Base-by-base conservation (phyloP, 2,113 vertebrate genomes). In the Gymnogyps californianus region DNA sequence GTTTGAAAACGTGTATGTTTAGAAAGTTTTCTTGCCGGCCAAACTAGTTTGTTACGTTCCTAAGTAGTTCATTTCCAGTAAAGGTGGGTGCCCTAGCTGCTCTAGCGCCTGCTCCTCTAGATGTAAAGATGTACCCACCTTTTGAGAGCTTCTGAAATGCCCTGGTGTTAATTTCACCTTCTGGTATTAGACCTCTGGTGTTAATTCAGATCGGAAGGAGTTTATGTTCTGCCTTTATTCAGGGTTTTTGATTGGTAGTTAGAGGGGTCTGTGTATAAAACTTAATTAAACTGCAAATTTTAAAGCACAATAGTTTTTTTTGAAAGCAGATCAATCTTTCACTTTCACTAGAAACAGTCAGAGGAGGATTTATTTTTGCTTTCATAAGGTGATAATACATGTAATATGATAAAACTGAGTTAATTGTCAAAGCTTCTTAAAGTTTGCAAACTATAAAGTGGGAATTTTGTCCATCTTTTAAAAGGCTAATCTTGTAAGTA, bases 81-180 rank as follows among this genome's bases (percentile, higher is more conserved):
- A 71, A 28, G 28, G 70, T 49, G 54, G 11, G 24, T 42, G 57
- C 34, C 18, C 7, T 13, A 4, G 10, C 10, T 40, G 13, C 24
- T 16, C 5, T n/a, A 13, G 12, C 0, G 0, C 13, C 47, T 51
- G 26, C 15, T 51, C 3, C 21, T 54, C 10, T 9, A 7, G 34
- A 2, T 6, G 13, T 32, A 28, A 46, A 46, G 64, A 7, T 46
- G 20, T 36, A 13, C 7, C 3, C 5, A 1, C 3, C 29, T 59
- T 71, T n/a, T 2, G 8, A 32, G 32, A 79, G 55, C 22, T 38
- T 31, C 46, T 54, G 54, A n/a, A 87, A 25, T n/a, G 29, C 7
- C 14, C 10, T 7, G 17, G 10, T 52, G 19, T 49, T 88, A 7
- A 6, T 86, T 85, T 36, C 15, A 2, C 24, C 28, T 28, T 20